These are phyloP conservation scores for Drosophila mercatorum DNA, from an alignment of 2,888 invertebrate genomes.

Conservation along the genomic window DNA sequence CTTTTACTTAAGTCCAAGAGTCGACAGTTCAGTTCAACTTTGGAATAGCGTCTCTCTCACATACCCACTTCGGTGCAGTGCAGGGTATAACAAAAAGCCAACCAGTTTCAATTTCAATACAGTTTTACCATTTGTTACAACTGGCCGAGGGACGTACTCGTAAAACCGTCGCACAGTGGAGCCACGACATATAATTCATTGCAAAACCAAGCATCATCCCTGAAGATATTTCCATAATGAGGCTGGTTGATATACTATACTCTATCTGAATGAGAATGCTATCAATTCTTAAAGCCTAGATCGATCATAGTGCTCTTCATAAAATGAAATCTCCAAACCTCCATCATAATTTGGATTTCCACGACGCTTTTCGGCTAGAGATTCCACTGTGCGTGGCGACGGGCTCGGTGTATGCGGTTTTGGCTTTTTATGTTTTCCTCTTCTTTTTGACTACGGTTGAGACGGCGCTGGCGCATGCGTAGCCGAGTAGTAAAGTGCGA, in stretches of 20 bases:
- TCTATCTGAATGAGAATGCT: neutral
- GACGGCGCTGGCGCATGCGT: conserved; percentile 68
- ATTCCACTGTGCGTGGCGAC: conserved; percentile 4
- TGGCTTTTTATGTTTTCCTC: conserved; percentile 29
- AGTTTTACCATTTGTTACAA: conserved; percentile 75
- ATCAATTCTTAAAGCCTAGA: neutral
- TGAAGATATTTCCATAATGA: neutral
- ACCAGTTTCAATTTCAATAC: conserved; percentile 78
- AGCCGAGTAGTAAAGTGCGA: conserved; percentile 76
- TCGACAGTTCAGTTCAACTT: neutral
- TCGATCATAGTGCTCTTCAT: too few species aligned
- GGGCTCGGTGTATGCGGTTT: conserved; percentile 46
- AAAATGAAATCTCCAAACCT: neutral
- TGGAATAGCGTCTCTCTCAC: neutral
- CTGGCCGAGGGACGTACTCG: conserved; percentile 49
- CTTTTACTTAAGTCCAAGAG: neutral
- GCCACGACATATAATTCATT: neutral
- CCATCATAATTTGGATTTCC: neutral
- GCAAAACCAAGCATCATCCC: neutral
- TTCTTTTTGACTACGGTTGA: conserved; percentile 53
- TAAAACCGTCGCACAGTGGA: conserved; percentile 24
- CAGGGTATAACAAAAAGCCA: conserved; percentile 52
- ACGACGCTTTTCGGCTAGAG: neutral
- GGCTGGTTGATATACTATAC: neutral
- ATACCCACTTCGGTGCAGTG: neutral